phyloP scores from a whole-genome alignment of 2,113 vertebrate genomes.

The Anser brachyrhynchus region DNA sequence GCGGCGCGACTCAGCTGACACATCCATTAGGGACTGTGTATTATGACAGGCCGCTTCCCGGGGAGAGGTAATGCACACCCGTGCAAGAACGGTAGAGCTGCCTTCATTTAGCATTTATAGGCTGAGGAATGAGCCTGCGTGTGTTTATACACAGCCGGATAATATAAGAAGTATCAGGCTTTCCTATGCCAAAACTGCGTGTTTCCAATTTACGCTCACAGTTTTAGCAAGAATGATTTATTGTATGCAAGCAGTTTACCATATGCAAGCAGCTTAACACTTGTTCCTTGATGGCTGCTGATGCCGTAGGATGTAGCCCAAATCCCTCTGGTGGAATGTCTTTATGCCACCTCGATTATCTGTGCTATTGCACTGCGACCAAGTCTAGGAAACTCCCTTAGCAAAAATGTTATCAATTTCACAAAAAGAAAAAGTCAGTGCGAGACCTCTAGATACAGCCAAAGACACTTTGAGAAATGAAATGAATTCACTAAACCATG shows the following conservation, averaged over 20 bases:
- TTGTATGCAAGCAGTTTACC: not conserved
- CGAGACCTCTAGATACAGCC: not conserved
- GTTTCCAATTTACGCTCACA: not conserved
- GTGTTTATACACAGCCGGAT: not conserved
- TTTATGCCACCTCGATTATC: conserved; percentile 14
- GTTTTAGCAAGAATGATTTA: not conserved
- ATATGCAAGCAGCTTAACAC: not conserved
- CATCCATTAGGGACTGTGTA: not conserved
- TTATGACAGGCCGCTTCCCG: not conserved
- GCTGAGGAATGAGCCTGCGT: not conserved
- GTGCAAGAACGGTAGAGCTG: not conserved
- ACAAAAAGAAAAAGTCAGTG: not conserved
- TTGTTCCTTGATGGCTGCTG: not conserved
- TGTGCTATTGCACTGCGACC: not conserved
- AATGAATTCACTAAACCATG: not conserved
- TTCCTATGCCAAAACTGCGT: not conserved
- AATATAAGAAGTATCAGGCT: not conserved
- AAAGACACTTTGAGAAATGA: not conserved
- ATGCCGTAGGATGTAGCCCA: not conserved
- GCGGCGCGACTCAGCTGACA: not conserved
- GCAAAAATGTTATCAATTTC: not conserved
- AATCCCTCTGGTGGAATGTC: not conserved
- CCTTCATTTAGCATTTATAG: not conserved
- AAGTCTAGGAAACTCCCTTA: conserved; percentile 1
- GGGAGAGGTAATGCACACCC: not conserved